Evolutionary conservation across 2,797 vertebrate species (phyloP).

Genomic region (Thamnophis elegans): DNA sequence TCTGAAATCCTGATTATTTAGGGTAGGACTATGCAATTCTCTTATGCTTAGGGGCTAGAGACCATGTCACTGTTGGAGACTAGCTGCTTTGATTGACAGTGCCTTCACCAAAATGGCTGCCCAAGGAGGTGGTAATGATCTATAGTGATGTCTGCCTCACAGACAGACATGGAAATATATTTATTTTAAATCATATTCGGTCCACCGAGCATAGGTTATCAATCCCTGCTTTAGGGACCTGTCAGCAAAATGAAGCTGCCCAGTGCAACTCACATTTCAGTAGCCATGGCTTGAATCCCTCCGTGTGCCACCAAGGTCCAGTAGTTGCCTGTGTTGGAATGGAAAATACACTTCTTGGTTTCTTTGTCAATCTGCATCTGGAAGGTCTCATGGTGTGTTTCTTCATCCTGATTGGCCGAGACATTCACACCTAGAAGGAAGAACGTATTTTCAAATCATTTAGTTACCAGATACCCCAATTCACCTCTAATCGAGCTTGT

Average conservation of each 20-base stretch:
- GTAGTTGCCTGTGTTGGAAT: conserved; percentile 87
- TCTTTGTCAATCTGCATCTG: conserved; percentile 94
- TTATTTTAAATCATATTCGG: neutral
- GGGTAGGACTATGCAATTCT: neutral
- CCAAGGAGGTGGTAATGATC: neutral
- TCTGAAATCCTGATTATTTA: neutral
- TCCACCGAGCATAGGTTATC: neutral
- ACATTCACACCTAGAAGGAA: conserved; percentile 83
- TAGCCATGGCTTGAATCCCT: conserved; percentile 88
- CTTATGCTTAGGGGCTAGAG: neutral
- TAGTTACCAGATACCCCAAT: neutral
- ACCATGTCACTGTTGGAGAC: neutral
- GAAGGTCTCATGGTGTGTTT: conserved; percentile 93
- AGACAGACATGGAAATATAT: neutral
- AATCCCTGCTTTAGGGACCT: neutral
- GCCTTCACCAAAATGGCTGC: neutral
- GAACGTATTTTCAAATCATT: neutral
- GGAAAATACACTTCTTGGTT: conserved; percentile 87
- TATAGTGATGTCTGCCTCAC: neutral
- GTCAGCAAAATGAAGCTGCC: neutral
- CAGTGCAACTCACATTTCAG: conserved; percentile 82
- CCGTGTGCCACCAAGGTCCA: conserved; percentile 93
- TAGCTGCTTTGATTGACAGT: neutral
- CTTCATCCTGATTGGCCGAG: conserved; percentile 95
- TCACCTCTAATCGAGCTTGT: neutral